These are phyloP conservation scores for Formica aserva DNA, from an alignment of 2,888 invertebrate genomes.

Conservation along the genomic window DNA sequence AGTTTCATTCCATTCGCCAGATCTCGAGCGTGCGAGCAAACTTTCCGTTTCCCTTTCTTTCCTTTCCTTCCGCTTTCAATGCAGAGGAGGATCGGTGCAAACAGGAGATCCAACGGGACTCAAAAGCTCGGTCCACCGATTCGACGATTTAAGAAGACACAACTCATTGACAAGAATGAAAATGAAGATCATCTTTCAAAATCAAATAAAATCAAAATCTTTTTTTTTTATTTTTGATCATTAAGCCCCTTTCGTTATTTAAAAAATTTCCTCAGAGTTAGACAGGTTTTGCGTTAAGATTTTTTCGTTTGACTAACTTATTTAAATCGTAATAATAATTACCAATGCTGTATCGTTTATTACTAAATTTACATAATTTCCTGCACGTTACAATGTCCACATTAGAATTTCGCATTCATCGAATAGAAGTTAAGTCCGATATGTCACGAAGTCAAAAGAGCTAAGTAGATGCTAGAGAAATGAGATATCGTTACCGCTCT, in stretches of 20 bases:
- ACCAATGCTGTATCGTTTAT: not conserved
- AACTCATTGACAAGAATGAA: not conserved
- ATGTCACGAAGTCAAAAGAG: slow-evolving; percentile 31
- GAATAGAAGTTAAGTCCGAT: slow-evolving; percentile 5
- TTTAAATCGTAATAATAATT: not conserved
- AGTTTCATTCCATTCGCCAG: slow-evolving; percentile 50
- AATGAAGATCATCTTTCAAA: slow-evolving; percentile 21
- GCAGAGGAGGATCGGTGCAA: slow-evolving; percentile 30
- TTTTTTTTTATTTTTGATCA: slow-evolving; percentile 9
- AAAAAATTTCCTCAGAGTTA: not conserved
- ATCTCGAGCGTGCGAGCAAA: slow-evolving; percentile 39
- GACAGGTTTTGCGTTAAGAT: not conserved
- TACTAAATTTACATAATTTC: not conserved
- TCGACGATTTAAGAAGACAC: not conserved
- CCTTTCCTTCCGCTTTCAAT: slow-evolving; percentile 21
- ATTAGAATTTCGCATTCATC: not conserved
- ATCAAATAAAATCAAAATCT: not conserved
- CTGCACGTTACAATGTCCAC: not conserved
- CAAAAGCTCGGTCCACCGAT: slow-evolving; percentile 36
- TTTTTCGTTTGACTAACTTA: not conserved
- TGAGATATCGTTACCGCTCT: slow-evolving; percentile 64
- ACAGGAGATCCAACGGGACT: slow-evolving; percentile 32
- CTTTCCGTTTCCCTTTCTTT: slow-evolving; percentile 54
- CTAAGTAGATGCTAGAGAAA: slow-evolving; percentile 67
- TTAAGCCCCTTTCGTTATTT: not conserved